A percentile compares a stretch with the other conserved stretches of the same genome.
phyloP scores from a whole-genome alignment of 1,140 invertebrate genomes.

The Chymomyza costata region DNA sequence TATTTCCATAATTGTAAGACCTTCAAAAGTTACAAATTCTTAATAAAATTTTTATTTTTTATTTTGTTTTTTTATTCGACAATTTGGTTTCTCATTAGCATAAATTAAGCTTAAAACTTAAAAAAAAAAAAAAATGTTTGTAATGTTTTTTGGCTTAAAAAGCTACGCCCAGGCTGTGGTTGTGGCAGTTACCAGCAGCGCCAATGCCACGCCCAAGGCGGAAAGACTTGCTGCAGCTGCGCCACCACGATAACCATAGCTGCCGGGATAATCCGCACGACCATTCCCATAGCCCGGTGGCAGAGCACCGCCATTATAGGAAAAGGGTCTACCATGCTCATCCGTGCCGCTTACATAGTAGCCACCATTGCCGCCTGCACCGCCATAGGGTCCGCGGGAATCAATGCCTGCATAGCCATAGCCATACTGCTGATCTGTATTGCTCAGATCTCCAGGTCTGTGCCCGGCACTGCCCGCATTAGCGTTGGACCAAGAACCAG shows the following conservation, averaged over 20 bases:
- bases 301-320: conserved; percentile 40
- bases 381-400: conserved; percentile 51
- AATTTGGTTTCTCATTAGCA: conserved; percentile 39
- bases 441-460: conserved; percentile 42
- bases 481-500: conserved; percentile 31
- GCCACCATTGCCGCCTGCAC: conserved; percentile 57
- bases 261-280: conserved; percentile 31
- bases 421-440: conserved; percentile 44
- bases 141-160: conserved; percentile 18
- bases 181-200: conserved; percentile 7
- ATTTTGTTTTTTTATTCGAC: too few relatives aligned
- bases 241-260: conserved; percentile 33
- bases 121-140: background rate
- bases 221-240: background rate
- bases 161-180: conserved; percentile 6
- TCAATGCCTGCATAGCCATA: conserved; percentile 60
- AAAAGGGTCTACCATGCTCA: conserved; percentile 51
- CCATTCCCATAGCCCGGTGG: conserved; percentile 28
- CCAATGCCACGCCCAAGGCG: background rate
- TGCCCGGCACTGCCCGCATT: conserved; percentile 42
- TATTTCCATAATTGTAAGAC: too few relatives aligned
- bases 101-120: conserved; percentile 51
- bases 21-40: too few relatives aligned
- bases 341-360: conserved; percentile 60
- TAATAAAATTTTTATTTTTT: too few relatives aligned